Evolutionary conservation across 2,797 vertebrate genomes (phyloP).

Genomic region (Hapalemur alaotrensis): DNA sequence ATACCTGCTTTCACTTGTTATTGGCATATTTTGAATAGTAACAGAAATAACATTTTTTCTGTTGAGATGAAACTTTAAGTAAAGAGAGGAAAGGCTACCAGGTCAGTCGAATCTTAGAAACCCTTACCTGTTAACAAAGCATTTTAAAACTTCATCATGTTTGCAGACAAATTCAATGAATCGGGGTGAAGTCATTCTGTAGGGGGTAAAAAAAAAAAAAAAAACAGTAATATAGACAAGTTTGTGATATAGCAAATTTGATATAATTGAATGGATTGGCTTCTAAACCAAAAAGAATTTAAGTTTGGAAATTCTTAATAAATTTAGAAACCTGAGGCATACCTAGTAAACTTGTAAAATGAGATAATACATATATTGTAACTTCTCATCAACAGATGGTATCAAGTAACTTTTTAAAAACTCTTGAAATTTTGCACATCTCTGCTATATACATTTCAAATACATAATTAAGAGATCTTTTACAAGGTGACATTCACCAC

Average conservation of each 20-base stretch:
- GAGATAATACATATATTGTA: not conserved
- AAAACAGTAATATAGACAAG: not conserved
- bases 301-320: not conserved
- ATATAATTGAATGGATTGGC: not conserved
- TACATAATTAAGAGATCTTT: slow-evolving; percentile 25
- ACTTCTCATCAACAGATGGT: not conserved
- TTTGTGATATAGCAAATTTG: not conserved
- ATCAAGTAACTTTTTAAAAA: slow-evolving; percentile 41
- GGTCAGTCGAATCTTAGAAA: not conserved
- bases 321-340: slow-evolving; percentile 13
- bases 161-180: slow-evolving; percentile 99
- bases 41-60: slow-evolving; percentile 27
- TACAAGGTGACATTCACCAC: slow-evolving; percentile 12
- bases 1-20: not conserved
- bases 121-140: slow-evolving; percentile 97
- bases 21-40: not conserved
- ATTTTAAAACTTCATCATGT: slow-evolving; percentile 98
- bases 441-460: not conserved
- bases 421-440: not conserved
- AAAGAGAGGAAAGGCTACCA: not conserved
- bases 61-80: not conserved
- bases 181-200: slow-evolving; percentile 97
- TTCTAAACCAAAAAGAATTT: not conserved
- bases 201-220: slow-evolving; percentile 40
- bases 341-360: slow-evolving; percentile 9